phyloP scores from a whole-genome alignment of 2,113 vertebrate species.

The Sorex fumeus region DNA sequence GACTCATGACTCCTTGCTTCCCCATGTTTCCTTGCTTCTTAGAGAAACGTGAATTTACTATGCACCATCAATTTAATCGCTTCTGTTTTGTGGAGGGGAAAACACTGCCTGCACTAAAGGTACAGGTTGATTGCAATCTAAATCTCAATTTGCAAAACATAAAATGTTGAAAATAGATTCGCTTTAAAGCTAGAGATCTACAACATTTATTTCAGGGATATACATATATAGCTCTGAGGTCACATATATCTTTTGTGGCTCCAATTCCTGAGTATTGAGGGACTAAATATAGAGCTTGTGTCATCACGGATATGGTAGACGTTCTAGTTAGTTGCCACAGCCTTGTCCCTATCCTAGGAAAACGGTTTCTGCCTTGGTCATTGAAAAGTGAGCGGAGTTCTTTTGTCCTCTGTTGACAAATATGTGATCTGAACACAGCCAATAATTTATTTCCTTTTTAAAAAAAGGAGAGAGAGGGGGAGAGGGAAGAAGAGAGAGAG shows the following conservation, averaged over 20 bases:
- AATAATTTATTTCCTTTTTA: no score
- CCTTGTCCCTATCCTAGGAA: background rate
- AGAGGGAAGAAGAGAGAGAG: no score
- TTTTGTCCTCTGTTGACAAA: constrained; percentile 14
- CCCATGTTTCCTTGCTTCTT: constrained; percentile 49
- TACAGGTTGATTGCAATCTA: constrained; percentile 56
- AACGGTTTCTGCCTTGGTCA: background rate
- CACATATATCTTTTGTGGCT: background rate
- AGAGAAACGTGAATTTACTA: constrained; percentile 70
- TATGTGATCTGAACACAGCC: background rate
- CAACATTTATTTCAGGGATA: background rate
- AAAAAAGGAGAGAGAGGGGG: no score
- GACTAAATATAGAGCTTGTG: background rate
- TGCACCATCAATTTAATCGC: constrained; percentile 71
- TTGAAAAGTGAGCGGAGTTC: no score
- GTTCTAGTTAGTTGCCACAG: background rate
- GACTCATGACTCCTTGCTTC: constrained; percentile 47
- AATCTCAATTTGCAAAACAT: constrained; percentile 57
- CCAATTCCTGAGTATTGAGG: background rate
- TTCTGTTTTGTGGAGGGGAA: constrained; percentile 72
- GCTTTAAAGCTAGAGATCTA: constrained; percentile 51
- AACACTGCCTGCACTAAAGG: constrained; percentile 61
- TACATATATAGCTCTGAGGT: background rate
- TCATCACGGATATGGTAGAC: background rate
- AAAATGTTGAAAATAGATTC: constrained; percentile 65